Evolutionary conservation across 1,140 invertebrate genomes (phyloP).

Genomic region (Drosophila ficusphila): DNA sequence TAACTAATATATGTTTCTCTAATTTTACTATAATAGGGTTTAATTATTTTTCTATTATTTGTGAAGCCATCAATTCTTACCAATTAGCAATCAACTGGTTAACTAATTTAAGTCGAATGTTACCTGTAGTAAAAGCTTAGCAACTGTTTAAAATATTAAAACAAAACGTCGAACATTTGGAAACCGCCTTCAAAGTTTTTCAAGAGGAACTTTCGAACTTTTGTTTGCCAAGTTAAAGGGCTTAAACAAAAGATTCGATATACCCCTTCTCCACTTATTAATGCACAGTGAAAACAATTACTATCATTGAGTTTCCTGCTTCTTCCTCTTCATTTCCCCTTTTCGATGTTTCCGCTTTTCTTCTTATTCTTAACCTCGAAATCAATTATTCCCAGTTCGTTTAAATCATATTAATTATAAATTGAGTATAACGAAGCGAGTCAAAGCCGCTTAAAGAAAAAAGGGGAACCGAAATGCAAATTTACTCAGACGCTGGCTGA

Average conservation of each 20-base stretch:
- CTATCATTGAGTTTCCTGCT: neutral
- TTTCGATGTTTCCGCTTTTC: neutral
- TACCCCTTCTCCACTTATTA: too few species aligned
- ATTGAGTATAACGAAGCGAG: slow-evolving; percentile 50
- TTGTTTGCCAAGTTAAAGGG: neutral
- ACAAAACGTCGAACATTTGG: neutral
- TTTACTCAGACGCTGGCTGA: slow-evolving; percentile 31
- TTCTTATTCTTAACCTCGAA: slow-evolving; percentile 16
- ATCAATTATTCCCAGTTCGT: slow-evolving; percentile 48
- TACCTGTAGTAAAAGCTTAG: neutral
- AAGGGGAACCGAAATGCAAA: slow-evolving; percentile 33
- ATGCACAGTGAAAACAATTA: slow-evolving; percentile 37
- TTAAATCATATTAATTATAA: slow-evolving; percentile 49
- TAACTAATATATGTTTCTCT: too few species aligned
- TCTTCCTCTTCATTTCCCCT: too few species aligned
- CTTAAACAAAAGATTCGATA: neutral
- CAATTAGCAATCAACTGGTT: too few species aligned
- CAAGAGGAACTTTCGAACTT: slow-evolving; percentile 8
- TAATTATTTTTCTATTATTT: too few species aligned
- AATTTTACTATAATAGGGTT: too few species aligned
- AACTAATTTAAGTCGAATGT: neutral
- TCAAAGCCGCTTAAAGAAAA: slow-evolving; percentile 41
- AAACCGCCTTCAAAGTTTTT: neutral
- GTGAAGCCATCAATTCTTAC: neutral
- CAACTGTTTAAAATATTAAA: neutral